Evolutionary conservation across 2,888 invertebrate genomes (phyloP).

Genomic region (Limulus polyphemus): DNA sequence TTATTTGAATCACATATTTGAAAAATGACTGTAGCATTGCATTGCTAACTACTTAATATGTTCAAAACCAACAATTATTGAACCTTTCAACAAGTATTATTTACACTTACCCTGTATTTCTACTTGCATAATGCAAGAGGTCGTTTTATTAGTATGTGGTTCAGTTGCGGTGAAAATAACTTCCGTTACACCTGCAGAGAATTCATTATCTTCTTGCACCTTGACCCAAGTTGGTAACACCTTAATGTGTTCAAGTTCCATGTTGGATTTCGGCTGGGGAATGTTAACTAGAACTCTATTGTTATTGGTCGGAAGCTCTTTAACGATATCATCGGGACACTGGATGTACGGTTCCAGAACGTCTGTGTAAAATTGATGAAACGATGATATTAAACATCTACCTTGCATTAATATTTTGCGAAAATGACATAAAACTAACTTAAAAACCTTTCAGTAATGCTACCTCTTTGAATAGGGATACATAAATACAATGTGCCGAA

Average conservation of each 20-base stretch:
- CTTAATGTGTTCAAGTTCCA: conserved; percentile 45
- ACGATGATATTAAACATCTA: no score
- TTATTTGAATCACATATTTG: no score
- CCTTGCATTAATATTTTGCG: no score
- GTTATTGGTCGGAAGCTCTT: conserved; percentile 44
- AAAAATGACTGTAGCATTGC: no score
- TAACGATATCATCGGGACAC: conserved; percentile 50
- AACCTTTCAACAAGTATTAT: no score
- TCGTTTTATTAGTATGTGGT: conserved; percentile 44
- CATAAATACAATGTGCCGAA: no score
- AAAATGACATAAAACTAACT: no score
- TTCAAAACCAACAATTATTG: no score
- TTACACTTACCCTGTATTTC: conserved; percentile 43
- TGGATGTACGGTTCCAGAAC: conserved; percentile 45
- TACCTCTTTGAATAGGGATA: no score
- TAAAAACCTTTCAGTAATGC: no score
- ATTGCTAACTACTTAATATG: no score
- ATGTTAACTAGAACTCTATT: conserved; percentile 42
- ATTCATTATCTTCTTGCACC: conserved; percentile 43
- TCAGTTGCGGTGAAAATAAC: conserved; percentile 49
- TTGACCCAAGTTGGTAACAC: conserved; percentile 51
- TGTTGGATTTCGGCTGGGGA: conserved; percentile 48
- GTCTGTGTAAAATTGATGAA: no score
- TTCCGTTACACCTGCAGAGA: conserved; percentile 47
- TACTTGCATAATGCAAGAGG: conserved; percentile 48